Conservation (phyloP, 2,113 vertebrate genomes). For the Apaloderma vittatum region DNA sequence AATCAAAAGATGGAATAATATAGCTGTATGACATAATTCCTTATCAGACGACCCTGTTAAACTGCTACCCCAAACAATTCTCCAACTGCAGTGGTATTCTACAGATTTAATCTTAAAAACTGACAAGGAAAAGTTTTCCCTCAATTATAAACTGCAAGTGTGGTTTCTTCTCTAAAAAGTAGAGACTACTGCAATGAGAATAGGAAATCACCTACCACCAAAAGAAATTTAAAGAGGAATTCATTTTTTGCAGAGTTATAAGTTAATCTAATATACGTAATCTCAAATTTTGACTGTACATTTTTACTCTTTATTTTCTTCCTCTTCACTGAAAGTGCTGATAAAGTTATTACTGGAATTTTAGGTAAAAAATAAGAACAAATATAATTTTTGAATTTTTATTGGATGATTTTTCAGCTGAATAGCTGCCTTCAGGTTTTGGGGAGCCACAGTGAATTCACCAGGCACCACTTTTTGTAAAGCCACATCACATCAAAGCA, state of each 20-base stretch:
- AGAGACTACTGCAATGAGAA: not conserved
- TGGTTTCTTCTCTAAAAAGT: not conserved
- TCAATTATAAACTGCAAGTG: fast-evolving
- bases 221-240: not conserved
- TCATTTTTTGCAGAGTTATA: not conserved
- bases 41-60: not conserved
- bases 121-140: not conserved
- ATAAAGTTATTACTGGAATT: not conserved
- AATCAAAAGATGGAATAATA: not conserved
- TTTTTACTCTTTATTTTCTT: not conserved
- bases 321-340: not conserved
- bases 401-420: fast-evolving
- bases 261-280: not conserved
- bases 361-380: not conserved
- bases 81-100: not conserved
- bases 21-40: not conserved
- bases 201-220: not conserved
- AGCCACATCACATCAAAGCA: not conserved
- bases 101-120: not conserved
- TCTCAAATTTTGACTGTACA: not conserved
- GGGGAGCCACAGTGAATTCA: not conserved
- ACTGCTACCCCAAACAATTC: not conserved
- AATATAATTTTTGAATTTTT: not conserved
- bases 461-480: not conserved
- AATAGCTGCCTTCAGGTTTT: not conserved